A percentile compares a stretch with the other conserved stretches of the same genome.
These are phyloP conservation scores for Chrysotoxum bicinctum DNA, from an alignment of 2,888 invertebrate species.

Conservation along the genomic window DNA sequence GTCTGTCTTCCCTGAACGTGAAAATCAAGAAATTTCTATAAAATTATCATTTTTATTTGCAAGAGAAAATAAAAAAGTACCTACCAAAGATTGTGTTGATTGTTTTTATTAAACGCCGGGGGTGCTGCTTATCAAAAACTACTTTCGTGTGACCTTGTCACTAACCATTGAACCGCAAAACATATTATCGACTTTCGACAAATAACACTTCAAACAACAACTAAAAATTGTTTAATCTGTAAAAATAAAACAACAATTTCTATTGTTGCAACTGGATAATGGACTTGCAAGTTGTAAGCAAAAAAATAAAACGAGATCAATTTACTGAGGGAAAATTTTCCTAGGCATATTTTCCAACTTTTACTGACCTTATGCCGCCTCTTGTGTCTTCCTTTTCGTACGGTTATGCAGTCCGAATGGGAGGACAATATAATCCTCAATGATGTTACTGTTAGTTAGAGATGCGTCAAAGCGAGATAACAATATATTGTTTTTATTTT, in stretches of 20 bases:
- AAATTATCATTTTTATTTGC: neutral
- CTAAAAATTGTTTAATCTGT: neutral
- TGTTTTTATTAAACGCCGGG: slow-evolving; percentile 19
- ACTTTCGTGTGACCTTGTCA: slow-evolving; percentile 47
- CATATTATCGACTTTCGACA: neutral
- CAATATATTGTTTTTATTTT: slow-evolving; percentile 20
- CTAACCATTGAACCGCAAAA: slow-evolving; percentile 39
- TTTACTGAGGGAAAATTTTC: slow-evolving; percentile 57
- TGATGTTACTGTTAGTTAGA: slow-evolving; percentile 35
- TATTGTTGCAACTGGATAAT: neutral
- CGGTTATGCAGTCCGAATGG: slow-evolving; percentile 52
- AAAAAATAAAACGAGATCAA: slow-evolving; percentile 13
- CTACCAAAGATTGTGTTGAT: neutral
- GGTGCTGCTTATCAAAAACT: slow-evolving; percentile 20
- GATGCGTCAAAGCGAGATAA: slow-evolving; percentile 46
- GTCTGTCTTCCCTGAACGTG: neutral
- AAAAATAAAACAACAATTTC: neutral
- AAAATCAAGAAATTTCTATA: neutral
- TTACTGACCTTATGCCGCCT: slow-evolving; percentile 70
- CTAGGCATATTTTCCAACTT: slow-evolving; percentile 55
- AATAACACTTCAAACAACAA: neutral
- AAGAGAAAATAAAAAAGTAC: neutral
- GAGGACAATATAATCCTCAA: slow-evolving; percentile 63
- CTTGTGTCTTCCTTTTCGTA: slow-evolving; percentile 20
- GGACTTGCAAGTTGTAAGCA: neutral